phyloP scores from a whole-genome alignment of 2,113 vertebrate genomes.

The Prionailurus viverrinus region DNA sequence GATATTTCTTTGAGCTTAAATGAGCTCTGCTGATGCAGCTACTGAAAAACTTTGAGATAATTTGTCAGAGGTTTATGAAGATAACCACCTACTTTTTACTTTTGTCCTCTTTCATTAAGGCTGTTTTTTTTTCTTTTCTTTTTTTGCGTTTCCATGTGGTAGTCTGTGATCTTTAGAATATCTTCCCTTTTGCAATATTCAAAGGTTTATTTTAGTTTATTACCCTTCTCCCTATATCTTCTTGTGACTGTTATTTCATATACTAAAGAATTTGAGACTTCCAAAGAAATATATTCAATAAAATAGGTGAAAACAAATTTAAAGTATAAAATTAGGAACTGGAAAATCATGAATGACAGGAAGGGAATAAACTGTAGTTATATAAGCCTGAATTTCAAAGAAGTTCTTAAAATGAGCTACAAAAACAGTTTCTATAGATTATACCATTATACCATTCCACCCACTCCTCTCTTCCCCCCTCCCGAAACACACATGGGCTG shows the following conservation, averaged over 20 bases:
- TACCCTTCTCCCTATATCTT: background rate
- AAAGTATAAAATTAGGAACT: background rate
- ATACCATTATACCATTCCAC: background rate
- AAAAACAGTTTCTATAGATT: background rate
- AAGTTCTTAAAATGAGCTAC: background rate
- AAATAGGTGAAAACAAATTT: background rate
- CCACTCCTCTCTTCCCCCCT: background rate
- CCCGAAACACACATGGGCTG: background rate
- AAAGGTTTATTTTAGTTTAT: background rate
- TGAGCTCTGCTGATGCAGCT: background rate
- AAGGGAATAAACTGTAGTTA: background rate
- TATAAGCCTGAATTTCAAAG: background rate
- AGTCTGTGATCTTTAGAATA: background rate
- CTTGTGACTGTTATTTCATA: background rate
- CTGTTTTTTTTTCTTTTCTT: background rate
- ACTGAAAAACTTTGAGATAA: background rate
- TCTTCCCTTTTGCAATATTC: background rate
- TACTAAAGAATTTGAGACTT: background rate
- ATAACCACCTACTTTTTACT: background rate
- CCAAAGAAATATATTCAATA: background rate
- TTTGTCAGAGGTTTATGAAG: background rate
- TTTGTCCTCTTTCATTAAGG: background rate
- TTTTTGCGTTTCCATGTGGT: background rate
- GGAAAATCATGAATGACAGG: background rate
- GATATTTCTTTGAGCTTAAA: constrained; percentile 6